phyloP scores from a whole-genome alignment of 1,140 invertebrate species.

The Drosophila quadrilineata region DNA sequence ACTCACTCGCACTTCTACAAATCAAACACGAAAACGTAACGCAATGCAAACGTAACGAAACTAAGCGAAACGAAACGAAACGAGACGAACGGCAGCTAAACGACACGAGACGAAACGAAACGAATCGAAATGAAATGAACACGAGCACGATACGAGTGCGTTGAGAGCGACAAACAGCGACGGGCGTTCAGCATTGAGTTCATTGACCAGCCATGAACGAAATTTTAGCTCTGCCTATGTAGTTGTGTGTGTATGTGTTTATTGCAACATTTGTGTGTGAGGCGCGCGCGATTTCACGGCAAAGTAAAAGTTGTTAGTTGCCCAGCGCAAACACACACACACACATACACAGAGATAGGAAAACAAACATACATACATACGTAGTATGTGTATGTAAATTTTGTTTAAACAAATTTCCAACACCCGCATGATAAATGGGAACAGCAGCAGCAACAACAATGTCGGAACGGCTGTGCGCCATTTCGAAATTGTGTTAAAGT shows the following conservation, averaged over 20 bases:
- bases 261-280: slow-evolving; percentile 56
- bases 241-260: slow-evolving; percentile 13
- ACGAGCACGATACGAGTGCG: slow-evolving; percentile 1
- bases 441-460: slow-evolving; percentile 33
- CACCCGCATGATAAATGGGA: slow-evolving; percentile 74
- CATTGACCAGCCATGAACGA: slow-evolving; percentile 81
- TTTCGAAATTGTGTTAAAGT: slow-evolving; percentile 80
- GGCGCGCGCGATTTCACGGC: slow-evolving; percentile 67
- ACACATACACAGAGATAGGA: no score
- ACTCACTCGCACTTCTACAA: no score
- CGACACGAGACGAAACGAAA: slow-evolving; percentile 8
- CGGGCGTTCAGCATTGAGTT: slow-evolving; percentile 52
- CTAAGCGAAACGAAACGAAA: slow-evolving; percentile 27
- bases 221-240: slow-evolving; percentile 47
- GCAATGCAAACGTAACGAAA: slow-evolving; percentile 26
- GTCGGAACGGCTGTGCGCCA: slow-evolving; percentile 50
- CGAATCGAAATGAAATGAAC: slow-evolving; percentile 14
- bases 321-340: slow-evolving; percentile 6
- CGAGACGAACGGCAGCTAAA: slow-evolving; percentile 11
- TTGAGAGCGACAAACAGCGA: slow-evolving; percentile 9
- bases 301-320: slow-evolving; percentile 71
- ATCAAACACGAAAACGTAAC: slow-evolving; percentile 3
- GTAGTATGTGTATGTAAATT: slow-evolving; percentile 39
- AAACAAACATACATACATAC: not conserved
- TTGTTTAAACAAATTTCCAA: slow-evolving; percentile 73